Conservation (phyloP, 2,888 invertebrate genomes). For the Choreutis nemorana region DNA sequence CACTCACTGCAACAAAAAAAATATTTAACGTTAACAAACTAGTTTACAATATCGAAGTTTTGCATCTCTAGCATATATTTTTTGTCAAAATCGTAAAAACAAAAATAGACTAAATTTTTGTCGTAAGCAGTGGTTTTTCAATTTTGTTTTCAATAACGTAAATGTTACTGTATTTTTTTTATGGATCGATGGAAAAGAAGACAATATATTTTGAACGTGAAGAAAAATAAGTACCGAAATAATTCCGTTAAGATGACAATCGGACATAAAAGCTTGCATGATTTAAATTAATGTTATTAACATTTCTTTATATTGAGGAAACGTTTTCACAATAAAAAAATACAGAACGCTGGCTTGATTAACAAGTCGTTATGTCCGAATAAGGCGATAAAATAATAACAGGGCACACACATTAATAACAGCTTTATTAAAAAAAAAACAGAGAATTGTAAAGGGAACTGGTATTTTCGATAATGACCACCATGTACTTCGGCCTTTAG, state of each 20-base stretch:
- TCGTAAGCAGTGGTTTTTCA: no score
- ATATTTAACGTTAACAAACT: no score
- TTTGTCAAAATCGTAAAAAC: no score
- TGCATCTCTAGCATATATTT: no score
- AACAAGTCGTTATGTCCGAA: constrained; percentile 29
- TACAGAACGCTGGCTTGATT: constrained; percentile 6
- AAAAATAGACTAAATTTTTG: no score
- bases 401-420: no score
- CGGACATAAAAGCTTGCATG: no score
- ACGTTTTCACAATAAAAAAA: neutral
- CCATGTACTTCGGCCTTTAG: constrained; percentile 25
- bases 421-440: constrained; percentile 26
- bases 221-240: constrained; percentile 5
- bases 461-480: constrained; percentile 32
- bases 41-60: no score
- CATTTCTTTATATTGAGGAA: no score
- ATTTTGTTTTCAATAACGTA: no score
- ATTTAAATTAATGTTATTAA: no score
- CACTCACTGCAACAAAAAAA: constrained; percentile 72
- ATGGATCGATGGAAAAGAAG: neutral
- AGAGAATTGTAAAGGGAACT: constrained; percentile 21
- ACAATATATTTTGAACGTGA: constrained; percentile 1
- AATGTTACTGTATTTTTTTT: neutral
- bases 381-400: constrained; percentile 27
- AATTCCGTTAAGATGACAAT: constrained; percentile 2